phyloP scores from a whole-genome alignment of 23 tunicate genomes.

The Phallusia fumigata region DNA sequence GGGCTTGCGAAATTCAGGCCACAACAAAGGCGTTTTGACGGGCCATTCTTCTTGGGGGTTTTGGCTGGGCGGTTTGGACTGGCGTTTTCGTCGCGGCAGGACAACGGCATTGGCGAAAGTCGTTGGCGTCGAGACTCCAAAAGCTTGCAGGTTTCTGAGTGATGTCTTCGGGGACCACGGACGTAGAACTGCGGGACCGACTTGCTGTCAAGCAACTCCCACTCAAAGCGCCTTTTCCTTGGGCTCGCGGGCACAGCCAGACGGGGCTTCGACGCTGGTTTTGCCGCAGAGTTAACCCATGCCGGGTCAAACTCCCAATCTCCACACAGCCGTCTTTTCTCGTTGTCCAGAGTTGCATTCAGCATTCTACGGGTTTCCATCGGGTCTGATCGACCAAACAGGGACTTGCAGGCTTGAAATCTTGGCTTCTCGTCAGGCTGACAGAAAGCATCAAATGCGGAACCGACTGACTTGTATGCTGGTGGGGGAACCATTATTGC shows the following conservation, averaged over 20 bases:
- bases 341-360: constrained; percentile 6
- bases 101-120: constrained; percentile 15
- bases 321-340: not conserved
- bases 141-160: constrained; percentile 16
- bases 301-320: constrained; percentile 32
- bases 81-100: constrained; percentile 16
- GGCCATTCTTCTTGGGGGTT: not conserved
- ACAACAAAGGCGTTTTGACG: not conserved
- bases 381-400: constrained; percentile 26
- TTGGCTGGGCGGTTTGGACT: not conserved
- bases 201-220: not conserved
- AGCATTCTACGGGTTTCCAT: constrained; percentile 33
- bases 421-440: constrained; percentile 4
- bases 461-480: not conserved
- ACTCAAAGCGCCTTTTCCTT: constrained; percentile 18
- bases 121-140: not conserved
- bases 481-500: not conserved
- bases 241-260: not conserved
- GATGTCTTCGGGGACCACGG: constrained; percentile 7
- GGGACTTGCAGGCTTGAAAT: constrained; percentile 3
- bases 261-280: not conserved
- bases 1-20: constrained; percentile 16
- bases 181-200: constrained; percentile 25
- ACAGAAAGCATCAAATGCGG: not conserved
- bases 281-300: not conserved